Conservation (phyloP, 1,140 invertebrate species). For the Drosophila kurseongensis region DNA sequence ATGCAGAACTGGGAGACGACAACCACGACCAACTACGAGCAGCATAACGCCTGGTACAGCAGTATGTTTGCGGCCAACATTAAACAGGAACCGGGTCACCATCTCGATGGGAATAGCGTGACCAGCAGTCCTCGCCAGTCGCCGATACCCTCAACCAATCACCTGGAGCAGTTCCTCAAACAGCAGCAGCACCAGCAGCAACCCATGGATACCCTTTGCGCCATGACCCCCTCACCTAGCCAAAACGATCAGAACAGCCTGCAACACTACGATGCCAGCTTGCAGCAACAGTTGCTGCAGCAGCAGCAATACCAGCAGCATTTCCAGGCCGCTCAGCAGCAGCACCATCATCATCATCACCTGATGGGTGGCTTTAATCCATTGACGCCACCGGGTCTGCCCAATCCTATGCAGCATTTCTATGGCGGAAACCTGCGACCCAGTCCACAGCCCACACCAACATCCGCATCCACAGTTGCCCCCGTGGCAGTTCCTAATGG, state of each 20-base stretch:
- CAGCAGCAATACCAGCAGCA: constrained; percentile 82
- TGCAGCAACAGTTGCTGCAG: constrained; percentile 78
- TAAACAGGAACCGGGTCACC: constrained; percentile 72
- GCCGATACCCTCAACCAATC: constrained; percentile 53
- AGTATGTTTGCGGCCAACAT: constrained; percentile 78
- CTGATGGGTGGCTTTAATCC: constrained; percentile 83
- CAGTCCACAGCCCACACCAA: constrained; percentile 74
- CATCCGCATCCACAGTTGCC: constrained; percentile 8
- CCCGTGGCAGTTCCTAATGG: constrained; percentile 3
- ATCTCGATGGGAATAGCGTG: constrained; percentile 57
- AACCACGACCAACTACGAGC: constrained; percentile 75
- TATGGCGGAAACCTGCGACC: constrained; percentile 84
- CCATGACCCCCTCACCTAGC: constrained; percentile 84
- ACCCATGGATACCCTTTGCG: constrained; percentile 72
- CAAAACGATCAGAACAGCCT: constrained; percentile 85
- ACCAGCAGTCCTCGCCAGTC: constrained; percentile 61
- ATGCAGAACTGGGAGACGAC: constrained; percentile 84
- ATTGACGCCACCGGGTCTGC: constrained; percentile 85
- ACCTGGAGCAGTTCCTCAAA: constrained; percentile 77
- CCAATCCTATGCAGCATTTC: constrained; percentile 83
- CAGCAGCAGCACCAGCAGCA: constrained; percentile 65
- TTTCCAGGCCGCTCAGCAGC: constrained; percentile 77
- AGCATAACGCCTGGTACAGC: constrained; percentile 81
- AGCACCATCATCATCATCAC: constrained; percentile 66
- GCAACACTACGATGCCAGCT: constrained; percentile 67